Conservation (phyloP, 1,140 invertebrate genomes). For the Drusus annulatus region DNA sequence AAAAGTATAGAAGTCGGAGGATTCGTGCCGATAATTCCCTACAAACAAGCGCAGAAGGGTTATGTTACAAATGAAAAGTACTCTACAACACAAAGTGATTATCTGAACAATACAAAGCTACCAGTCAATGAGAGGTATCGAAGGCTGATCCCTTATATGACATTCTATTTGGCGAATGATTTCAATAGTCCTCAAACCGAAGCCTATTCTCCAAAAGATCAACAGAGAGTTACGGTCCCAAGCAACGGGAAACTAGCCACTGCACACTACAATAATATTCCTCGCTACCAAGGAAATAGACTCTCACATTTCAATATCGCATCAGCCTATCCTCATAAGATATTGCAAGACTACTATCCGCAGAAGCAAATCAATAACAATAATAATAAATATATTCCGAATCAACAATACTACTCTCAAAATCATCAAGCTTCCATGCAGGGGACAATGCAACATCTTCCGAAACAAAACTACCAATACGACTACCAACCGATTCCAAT, state of each 20-base stretch:
- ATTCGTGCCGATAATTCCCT: constrained; percentile 60
- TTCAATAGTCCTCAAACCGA: constrained; percentile 66
- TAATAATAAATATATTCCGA: constrained; percentile 45
- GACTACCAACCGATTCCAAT: constrained; percentile 48
- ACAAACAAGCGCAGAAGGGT: constrained; percentile 41
- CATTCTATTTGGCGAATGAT: constrained; percentile 81
- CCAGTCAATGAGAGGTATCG: constrained; percentile 78
- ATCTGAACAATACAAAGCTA: constrained; percentile 62
- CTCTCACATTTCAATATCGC: constrained; percentile 69
- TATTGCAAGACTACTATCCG: constrained; percentile 61
- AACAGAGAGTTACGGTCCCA: constrained; percentile 63
- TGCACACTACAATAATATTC: constrained; percentile 64
- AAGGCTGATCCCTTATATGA: constrained; percentile 85
- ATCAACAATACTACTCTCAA: not conserved
- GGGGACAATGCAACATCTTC: constrained; percentile 48
- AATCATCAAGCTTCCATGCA: constrained; percentile 37
- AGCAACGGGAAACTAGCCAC: constrained; percentile 55
- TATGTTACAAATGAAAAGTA: constrained; percentile 55
- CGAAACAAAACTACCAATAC: constrained; percentile 37
- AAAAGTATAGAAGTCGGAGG: constrained; percentile 59
- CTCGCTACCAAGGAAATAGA: constrained; percentile 69
- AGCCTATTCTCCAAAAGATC: constrained; percentile 61
- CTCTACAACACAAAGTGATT: constrained; percentile 37
- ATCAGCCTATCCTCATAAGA: constrained; percentile 67
- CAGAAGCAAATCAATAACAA: constrained; percentile 16